These are phyloP conservation scores for Morpho helenor DNA, from an alignment of 2,888 invertebrate genomes.

Conservation along the genomic window DNA sequence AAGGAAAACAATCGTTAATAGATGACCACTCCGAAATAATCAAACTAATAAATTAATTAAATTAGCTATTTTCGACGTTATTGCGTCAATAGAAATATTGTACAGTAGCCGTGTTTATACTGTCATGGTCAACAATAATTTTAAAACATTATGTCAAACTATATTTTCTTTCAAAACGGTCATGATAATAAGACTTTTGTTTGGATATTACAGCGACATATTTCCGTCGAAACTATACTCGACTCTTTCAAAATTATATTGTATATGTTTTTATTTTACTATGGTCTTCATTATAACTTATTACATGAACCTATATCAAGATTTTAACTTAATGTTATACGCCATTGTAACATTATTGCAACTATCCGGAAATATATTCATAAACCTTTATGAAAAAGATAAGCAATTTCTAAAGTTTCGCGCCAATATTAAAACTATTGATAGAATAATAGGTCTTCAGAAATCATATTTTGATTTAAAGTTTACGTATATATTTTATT, in stretches of 20 bases:
- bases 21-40: too few species aligned
- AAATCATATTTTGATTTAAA: slow-evolving; percentile 1
- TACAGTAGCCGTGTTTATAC: too few species aligned
- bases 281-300: background rate
- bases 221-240: background rate
- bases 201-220: slow-evolving; percentile 4
- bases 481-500: slow-evolving; percentile 1
- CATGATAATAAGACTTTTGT: slow-evolving; percentile 2
- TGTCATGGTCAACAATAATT: background rate
- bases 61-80: too few species aligned
- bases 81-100: too few species aligned
- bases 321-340: background rate
- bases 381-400: slow-evolving; percentile 6
- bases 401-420: slow-evolving; percentile 3
- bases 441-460: slow-evolving; percentile 7
- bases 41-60: too few species aligned
- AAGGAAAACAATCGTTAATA: too few species aligned
- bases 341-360: background rate
- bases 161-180: slow-evolving; percentile 2
- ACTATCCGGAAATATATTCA: slow-evolving; percentile 1
- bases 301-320: background rate
- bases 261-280: background rate
- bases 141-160: background rate
- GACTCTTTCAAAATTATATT: background rate
- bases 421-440: slow-evolving; percentile 8